These are phyloP conservation scores for Hyperoodon ampullatus DNA, from an alignment of 2,113 vertebrate genomes.

Conservation along the genomic window DNA sequence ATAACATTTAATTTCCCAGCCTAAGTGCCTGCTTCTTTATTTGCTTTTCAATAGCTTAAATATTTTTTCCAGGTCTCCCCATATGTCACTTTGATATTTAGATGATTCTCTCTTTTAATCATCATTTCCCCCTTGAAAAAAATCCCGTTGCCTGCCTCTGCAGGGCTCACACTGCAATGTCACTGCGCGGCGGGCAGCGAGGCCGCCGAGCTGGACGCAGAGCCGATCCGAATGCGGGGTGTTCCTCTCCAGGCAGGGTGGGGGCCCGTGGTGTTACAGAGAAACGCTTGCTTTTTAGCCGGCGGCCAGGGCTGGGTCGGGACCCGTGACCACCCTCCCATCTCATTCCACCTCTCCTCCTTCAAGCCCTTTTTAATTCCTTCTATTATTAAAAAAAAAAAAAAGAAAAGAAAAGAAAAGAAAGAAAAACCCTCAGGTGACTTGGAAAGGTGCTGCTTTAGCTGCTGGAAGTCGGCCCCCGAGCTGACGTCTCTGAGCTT, in stretches of 20 bases:
- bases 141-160: neutral
- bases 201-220: neutral
- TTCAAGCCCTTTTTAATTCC: neutral
- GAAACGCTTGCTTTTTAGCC: neutral
- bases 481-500: fast-evolving
- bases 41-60: conserved; percentile 86
- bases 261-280: neutral
- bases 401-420: neutral
- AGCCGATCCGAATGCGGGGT: neutral
- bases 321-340: neutral
- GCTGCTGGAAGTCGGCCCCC: fast-evolving
- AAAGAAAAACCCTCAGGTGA: neutral
- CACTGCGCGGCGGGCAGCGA: neutral
- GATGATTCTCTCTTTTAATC: conserved; percentile 84
- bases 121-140: conserved; percentile 55
- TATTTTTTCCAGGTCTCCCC: conserved; percentile 79
- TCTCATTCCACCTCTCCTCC: neutral
- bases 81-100: conserved; percentile 85
- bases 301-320: neutral
- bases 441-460: neutral
- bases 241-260: neutral
- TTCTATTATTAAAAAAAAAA: neutral
- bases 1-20: conserved; percentile 86
- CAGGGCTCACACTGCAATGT: neutral
- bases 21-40: conserved; percentile 83